A percentile compares a stretch with the other conserved stretches of the same genome.
Evolutionary conservation across 2,797 vertebrate species (phyloP).

Genomic region (Glossophaga mutica): DNA sequence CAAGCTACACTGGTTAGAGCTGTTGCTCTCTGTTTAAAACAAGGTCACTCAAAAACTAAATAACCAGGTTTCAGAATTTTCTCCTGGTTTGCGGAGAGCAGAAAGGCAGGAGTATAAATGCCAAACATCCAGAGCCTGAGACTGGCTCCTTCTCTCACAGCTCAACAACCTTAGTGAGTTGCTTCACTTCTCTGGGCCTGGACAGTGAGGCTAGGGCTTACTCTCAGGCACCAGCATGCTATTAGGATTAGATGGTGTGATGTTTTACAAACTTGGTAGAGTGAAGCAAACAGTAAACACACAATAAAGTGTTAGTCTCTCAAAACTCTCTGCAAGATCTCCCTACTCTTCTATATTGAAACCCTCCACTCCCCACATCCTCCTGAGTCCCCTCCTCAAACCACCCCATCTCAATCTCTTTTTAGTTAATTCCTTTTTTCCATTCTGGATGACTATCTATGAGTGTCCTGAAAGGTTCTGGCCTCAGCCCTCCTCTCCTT

Average conservation of each 20-base stretch:
- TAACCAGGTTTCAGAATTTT: neutral
- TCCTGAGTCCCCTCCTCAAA: neutral
- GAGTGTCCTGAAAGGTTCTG: neutral
- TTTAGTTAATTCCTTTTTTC: no score
- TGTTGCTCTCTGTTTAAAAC: neutral
- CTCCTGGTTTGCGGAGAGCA: neutral
- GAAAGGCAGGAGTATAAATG: accelerated
- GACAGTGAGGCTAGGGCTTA: neutral
- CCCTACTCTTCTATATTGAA: neutral
- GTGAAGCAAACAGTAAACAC: neutral
- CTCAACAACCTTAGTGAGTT: neutral
- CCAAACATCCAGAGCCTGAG: neutral
- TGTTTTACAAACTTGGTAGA: neutral
- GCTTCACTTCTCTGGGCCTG: neutral
- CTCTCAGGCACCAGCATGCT: neutral
- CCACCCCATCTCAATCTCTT: neutral
- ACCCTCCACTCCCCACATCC: neutral
- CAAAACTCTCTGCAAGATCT: neutral
- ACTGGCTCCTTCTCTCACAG: neutral
- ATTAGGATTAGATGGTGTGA: neutral
- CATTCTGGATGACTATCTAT: neutral
- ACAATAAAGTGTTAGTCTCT: neutral
- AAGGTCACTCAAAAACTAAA: neutral
- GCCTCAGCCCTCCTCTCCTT: neutral
- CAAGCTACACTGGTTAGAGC: neutral